Evolutionary conservation across 2,888 invertebrate genomes (phyloP).

Genomic region (Drosophila formosana): DNA sequence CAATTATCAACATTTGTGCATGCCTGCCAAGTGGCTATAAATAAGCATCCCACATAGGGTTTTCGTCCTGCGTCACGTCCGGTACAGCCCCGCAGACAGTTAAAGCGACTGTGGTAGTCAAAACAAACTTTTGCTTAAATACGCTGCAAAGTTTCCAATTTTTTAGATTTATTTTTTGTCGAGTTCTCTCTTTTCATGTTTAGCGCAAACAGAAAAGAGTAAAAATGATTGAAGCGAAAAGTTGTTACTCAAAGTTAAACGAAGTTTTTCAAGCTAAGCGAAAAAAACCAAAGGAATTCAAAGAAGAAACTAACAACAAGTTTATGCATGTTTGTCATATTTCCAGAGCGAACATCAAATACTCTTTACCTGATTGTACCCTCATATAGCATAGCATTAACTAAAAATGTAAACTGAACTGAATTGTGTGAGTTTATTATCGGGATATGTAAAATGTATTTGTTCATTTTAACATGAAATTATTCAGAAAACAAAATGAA

Average conservation of each 20-base stretch:
- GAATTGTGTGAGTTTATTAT: neutral
- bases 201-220: constrained; percentile 24
- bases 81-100: neutral
- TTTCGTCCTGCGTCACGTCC: neutral
- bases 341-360: constrained; percentile 10
- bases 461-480: no score
- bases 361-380: constrained; percentile 14
- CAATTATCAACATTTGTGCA: constrained; percentile 44
- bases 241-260: constrained; percentile 54
- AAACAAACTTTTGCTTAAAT: constrained; percentile 47
- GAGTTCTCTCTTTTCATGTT: neutral
- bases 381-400: neutral
- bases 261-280: constrained; percentile 49
- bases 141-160: constrained; percentile 27
- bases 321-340: constrained; percentile 10
- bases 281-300: constrained; percentile 17
- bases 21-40: constrained; percentile 57
- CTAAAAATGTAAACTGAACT: neutral
- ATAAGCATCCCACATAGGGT: constrained; percentile 40
- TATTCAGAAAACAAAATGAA: no score
- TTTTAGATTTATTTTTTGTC: neutral
- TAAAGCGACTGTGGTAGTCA: constrained; percentile 16
- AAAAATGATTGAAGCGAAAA: constrained; percentile 64
- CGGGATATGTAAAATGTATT: no score
- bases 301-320: constrained; percentile 15